phyloP scores from a whole-genome alignment of 2,797 vertebrate genomes.

The Momotus momota region DNA sequence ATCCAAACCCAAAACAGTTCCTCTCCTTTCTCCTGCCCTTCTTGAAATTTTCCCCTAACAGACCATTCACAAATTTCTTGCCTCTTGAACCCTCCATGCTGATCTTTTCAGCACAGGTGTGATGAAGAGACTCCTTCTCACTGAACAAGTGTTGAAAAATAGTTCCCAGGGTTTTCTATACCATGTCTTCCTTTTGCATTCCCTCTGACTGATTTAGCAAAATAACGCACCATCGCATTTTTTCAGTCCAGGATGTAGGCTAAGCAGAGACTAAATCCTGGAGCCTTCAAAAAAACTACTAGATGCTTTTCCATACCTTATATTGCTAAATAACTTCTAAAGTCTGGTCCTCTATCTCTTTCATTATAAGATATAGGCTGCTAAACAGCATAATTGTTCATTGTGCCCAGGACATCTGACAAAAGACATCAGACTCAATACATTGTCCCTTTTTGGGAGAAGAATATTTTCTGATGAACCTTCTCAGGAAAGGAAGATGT shows the following conservation, averaged over 20 bases:
- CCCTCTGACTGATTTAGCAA: neutral
- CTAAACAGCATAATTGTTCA: neutral
- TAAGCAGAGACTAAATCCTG: neutral
- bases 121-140: neutral
- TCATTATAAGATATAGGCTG: neutral
- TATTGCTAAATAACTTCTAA: neutral
- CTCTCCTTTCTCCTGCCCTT: neutral
- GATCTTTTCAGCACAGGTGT: neutral
- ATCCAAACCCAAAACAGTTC: neutral
- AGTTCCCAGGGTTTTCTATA: neutral
- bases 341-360: neutral
- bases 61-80: neutral
- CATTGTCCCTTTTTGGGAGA: fast-evolving
- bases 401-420: neutral
- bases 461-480: neutral
- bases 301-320: neutral
- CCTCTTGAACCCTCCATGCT: neutral
- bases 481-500: neutral
- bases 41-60: neutral
- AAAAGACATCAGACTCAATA: neutral
- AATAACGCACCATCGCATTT: neutral
- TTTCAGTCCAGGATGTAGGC: neutral
- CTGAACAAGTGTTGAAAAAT: neutral
- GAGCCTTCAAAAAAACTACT: neutral
- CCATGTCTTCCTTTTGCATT: neutral